Evolutionary conservation across 2,113 vertebrate species (phyloP), one percentile per base, ranked within the genome.

Genomic region (Stigmatopora nigra): DNA sequence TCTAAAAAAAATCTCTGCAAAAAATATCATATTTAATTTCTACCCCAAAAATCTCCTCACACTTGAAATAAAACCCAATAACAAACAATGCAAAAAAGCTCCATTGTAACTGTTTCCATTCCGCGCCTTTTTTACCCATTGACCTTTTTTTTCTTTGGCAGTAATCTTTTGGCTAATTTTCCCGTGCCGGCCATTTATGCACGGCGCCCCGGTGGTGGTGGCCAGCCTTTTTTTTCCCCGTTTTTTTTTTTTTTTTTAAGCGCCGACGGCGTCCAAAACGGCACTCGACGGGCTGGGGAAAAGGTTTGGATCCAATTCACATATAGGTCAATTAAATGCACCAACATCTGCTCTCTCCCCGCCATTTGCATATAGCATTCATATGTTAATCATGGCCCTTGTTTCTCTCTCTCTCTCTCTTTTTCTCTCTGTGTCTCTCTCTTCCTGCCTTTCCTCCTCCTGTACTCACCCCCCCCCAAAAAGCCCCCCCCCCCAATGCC

Each of bases 291-390:
- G 92, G 92, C 91, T 91, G 19, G 91, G 91, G 92, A 93, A 94
- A 95, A 95, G 93, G 93, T 96, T 97, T 94, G 94, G 94, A 96
- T 97, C 94, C 93, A 93, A 98, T 97, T 97, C 95, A 96, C 96
- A 99, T 99, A 96, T 99, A 99, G 96, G 96, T 99, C 96, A 99
- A 99, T 99, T 96, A 98, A 94, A 98, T 98, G 95, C 95, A 89
- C 91, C 94, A 97, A 97, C 96, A 99, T 99, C 96, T 99, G 96
- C 95, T 98, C 95, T 95, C 92, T 92, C 92, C 93, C 90, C 85
- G 87, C 85, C 92, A 99, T 99, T 99, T 97, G 96, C 96, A 99
- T 99, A 98, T 91, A 94, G 94, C 92, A 99, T 99, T 99, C 96
- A 99, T 98, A 99, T 99, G 96, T 96, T 97, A 98, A 99, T 99